phyloP scores from a whole-genome alignment of 2,797 vertebrate genomes.

The Schizopygopsis pylzovi region DNA sequence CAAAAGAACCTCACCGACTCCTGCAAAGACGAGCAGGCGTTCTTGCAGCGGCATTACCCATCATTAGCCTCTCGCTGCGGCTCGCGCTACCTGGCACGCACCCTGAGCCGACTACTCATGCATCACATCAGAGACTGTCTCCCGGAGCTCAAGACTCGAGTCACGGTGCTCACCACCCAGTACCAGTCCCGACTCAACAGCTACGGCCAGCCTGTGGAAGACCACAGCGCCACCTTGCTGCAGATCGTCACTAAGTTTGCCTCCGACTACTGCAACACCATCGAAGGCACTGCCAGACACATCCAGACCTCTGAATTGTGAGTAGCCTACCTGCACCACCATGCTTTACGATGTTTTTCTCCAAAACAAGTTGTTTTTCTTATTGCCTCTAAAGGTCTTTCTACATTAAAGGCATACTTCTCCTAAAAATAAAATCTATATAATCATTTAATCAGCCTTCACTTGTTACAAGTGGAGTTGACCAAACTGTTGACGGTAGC shows the following conservation, averaged over 20 bases:
- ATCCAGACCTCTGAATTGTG: constrained; percentile 87
- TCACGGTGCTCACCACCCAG: constrained; percentile 80
- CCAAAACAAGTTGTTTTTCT: not conserved
- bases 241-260: constrained; percentile 88
- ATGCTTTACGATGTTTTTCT: not conserved
- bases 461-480: too few species aligned
- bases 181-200: constrained; percentile 81
- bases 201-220: constrained; percentile 84
- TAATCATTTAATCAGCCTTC: not conserved
- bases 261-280: constrained; percentile 85
- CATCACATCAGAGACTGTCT: constrained; percentile 87
- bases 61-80: constrained; percentile 80
- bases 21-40: constrained; percentile 77
- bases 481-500: not conserved
- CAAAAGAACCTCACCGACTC: constrained; percentile 78
- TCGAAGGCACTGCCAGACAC: constrained; percentile 83
- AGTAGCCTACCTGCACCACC: constrained; percentile 61
- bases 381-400: not conserved
- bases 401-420: not conserved
- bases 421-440: not conserved
- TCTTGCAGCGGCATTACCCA: constrained; percentile 84
- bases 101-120: constrained; percentile 84
- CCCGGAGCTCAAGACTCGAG: constrained; percentile 82
- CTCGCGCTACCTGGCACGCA: constrained; percentile 79
- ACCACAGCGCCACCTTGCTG: constrained; percentile 85